Base-by-base conservation (phyloP, 2,113 vertebrate genomes). In the Carettochelys insculpta region DNA sequence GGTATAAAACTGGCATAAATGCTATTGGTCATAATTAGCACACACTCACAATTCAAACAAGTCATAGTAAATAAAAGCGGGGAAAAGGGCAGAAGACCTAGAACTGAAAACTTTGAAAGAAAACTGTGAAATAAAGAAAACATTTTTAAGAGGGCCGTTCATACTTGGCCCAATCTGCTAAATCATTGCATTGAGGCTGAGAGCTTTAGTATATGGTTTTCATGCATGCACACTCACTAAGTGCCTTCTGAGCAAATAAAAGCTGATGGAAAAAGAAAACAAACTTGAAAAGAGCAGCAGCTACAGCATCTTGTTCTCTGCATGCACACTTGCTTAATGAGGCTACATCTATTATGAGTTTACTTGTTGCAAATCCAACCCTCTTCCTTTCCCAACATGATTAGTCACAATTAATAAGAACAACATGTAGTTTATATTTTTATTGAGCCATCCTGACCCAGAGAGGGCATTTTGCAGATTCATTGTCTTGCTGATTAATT, bases 351-450 rank as follows among this genome's bases (percentile, higher is more conserved):
- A 43, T 47, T 94, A 81, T 2, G 19, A 77, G 20, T 54, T 91
- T 88, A 85, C 82, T 86, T 87, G 71, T 34, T 87, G 68, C 87
- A 94, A 95, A 92, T 80, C 38, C 87, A n/a, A 81, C 54, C 47
- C 77, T 84, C 43, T 76, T 48, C 76, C 78, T 85, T 90, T 86
- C n/a, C 1, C 86, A 92, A 91, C 77, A 81, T 85, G n/a, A 71
- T 43, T 82, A 90, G 31, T 88, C 54, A 61, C 50, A 71, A 34
- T 27, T 86, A 87, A 86, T 90, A 85, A 76, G 92, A 89, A 84
- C 82, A 14, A 3, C 1, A 75, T 22, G 51, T 47, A 86, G 8
- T 89, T 90, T 90, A 27, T 56, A 83, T 73, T 78, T 73, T 86
- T 82, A 80, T 17, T n/a, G 13, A 83, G 10, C 75, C 43, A 50